A percentile compares a stretch with the other conserved stretches of the same genome.
phyloP scores from a whole-genome alignment of 2,113 vertebrate genomes.

The Serinus canaria region DNA sequence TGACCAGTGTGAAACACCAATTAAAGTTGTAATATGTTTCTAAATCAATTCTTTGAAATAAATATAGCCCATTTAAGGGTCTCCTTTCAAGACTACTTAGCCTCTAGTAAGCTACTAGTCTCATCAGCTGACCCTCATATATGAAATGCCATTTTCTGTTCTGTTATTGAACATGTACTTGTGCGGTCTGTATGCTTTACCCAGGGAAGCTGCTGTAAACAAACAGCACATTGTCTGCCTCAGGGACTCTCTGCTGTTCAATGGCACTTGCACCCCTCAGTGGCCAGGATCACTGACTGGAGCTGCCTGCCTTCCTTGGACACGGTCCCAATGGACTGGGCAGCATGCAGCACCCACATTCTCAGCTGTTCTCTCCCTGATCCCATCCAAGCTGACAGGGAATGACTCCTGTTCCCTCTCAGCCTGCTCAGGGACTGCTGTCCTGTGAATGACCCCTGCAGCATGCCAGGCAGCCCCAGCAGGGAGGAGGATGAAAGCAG shows the following conservation, averaged over 20 bases:
- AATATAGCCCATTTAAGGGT: not conserved
- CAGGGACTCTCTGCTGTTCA: not conserved
- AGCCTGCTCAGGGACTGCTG: not conserved
- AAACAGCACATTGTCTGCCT: not conserved
- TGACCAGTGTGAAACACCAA: not conserved
- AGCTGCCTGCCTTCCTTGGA: not conserved
- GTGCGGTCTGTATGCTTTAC: not conserved
- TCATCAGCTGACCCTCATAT: not conserved
- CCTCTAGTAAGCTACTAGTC: not conserved
- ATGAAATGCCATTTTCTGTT: not conserved
- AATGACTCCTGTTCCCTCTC: not conserved
- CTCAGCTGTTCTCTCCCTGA: constrained; percentile 29
- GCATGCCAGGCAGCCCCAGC: not conserved
- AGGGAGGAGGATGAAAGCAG: constrained; percentile 1
- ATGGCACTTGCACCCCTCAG: not conserved
- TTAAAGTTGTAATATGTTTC: not conserved
- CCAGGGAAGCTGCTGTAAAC: not conserved
- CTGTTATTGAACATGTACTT: not conserved
- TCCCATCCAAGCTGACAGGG: rapidly evolving
- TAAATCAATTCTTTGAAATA: not conserved
- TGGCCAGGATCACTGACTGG: not conserved
- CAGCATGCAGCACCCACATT: not conserved
- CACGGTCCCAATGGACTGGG: not conserved
- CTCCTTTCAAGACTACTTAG: not conserved
- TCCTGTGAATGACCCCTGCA: not conserved